These are phyloP conservation scores for Athalia cordata DNA, from an alignment of 2,888 invertebrate genomes.

Conservation along the genomic window DNA sequence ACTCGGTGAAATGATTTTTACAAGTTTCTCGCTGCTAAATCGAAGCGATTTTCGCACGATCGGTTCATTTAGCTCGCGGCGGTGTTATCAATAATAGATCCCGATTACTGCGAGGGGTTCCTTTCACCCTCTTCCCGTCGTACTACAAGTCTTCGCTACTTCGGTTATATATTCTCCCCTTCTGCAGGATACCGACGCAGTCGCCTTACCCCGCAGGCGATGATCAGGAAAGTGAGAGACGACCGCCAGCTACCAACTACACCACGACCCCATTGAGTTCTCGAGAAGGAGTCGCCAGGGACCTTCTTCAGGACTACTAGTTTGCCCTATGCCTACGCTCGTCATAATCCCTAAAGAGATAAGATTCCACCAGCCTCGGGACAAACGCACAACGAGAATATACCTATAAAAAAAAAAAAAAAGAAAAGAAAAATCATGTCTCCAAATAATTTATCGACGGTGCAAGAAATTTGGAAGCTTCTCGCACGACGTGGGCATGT, in stretches of 20 bases:
- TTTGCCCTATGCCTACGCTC: constrained; percentile 21
- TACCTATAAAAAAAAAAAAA: neutral
- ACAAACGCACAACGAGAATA: constrained; percentile 7
- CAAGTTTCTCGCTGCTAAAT: neutral
- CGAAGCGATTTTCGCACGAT: constrained; percentile 33
- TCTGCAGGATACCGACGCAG: constrained; percentile 19
- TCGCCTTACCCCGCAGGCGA: constrained; percentile 35
- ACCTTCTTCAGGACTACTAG: constrained; percentile 26
- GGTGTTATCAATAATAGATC: constrained; percentile 44
- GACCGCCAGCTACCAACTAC: neutral
- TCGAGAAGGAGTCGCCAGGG: constrained; percentile 42
- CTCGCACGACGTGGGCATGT: no score
- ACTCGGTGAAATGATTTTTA: neutral
- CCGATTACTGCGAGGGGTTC: constrained; percentile 13
- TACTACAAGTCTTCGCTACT: no score
- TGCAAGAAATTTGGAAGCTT: neutral
- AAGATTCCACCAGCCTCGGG: constrained; percentile 40
- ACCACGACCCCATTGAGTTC: constrained; percentile 14
- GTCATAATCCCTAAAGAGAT: constrained; percentile 41
- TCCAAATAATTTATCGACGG: neutral
- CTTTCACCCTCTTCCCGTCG: neutral
- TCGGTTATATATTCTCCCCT: neutral
- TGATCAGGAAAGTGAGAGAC: neutral
- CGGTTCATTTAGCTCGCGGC: constrained; percentile 26
- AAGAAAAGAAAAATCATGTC: neutral